A percentile compares a stretch with the other conserved stretches of the same genome.
Evolutionary conservation across 2,888 invertebrate genomes (phyloP).

Genomic region (Augochlorella aurata): DNA sequence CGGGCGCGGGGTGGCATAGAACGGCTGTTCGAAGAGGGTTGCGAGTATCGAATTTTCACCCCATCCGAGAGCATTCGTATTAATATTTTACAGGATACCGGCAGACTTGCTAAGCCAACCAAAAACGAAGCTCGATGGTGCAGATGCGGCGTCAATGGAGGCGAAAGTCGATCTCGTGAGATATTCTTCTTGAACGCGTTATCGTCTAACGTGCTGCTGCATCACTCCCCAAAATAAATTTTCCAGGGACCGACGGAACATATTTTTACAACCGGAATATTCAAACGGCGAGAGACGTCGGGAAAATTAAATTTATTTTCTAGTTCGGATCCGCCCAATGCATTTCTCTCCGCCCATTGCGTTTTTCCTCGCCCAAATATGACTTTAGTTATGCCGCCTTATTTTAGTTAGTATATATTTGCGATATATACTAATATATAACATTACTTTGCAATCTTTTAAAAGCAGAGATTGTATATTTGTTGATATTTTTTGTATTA

Average conservation of each 20-base stretch:
- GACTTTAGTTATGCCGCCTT: too few relatives aligned
- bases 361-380: too few relatives aligned
- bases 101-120: constrained; percentile 50
- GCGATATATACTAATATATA: too few relatives aligned
- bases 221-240: constrained; percentile 11
- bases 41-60: constrained; percentile 75
- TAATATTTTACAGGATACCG: constrained; percentile 74
- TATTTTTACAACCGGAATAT: neutral
- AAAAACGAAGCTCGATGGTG: constrained; percentile 58
- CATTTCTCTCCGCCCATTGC: too few relatives aligned
- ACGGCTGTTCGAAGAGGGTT: constrained; percentile 47
- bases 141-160: constrained; percentile 50
- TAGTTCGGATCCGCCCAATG: too few relatives aligned
- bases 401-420: too few relatives aligned
- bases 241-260: constrained; percentile 5
- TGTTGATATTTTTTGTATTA: too few relatives aligned
- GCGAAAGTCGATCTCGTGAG: constrained; percentile 61
- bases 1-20: constrained; percentile 34
- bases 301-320: neutral
- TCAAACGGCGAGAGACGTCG: neutral
- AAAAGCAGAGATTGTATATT: too few relatives aligned
- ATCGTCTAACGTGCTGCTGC: constrained; percentile 19
- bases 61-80: constrained; percentile 73
- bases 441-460: too few relatives aligned
- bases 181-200: constrained; percentile 34